Evolutionary conservation across 2,888 invertebrate species (phyloP).

Genomic region (Orthosia cruda): DNA sequence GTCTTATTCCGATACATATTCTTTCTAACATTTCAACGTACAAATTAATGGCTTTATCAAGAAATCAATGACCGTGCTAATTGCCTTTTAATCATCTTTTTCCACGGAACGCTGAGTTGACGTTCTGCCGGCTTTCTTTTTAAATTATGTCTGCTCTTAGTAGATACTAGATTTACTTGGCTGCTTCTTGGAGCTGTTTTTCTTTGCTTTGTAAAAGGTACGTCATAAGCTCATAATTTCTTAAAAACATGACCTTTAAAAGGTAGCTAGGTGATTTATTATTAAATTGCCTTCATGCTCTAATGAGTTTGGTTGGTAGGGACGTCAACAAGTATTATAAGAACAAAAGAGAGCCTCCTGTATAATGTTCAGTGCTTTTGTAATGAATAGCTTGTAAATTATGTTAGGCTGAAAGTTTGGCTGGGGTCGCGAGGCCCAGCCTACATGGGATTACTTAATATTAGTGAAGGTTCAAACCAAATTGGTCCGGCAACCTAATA

Average conservation of each 20-base stretch:
- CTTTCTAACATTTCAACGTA: no score
- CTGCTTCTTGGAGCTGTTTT: no score
- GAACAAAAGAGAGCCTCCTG: slow-evolving; percentile 43
- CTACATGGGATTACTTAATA: slow-evolving; percentile 24
- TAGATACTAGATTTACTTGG: slow-evolving; percentile 1
- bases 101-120: slow-evolving; percentile 21
- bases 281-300: slow-evolving; percentile 13
- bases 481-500: slow-evolving; percentile 21
- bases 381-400: slow-evolving; percentile 48
- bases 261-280: slow-evolving; percentile 14
- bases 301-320: slow-evolving; percentile 7
- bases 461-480: slow-evolving; percentile 32
- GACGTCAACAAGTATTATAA: slow-evolving; percentile 15
- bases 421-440: slow-evolving; percentile 9
- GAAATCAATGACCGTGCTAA: slow-evolving; percentile 26
- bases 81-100: slow-evolving; percentile 51
- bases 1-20: background rate
- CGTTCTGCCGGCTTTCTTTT: slow-evolving; percentile 32
- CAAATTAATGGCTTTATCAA: background rate
- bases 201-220: no score
- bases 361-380: slow-evolving; percentile 37
- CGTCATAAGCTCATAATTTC: background rate
- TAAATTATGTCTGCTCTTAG: slow-evolving; percentile 26
- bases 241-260: background rate
- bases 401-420: slow-evolving; percentile 25